Evolutionary conservation across 1,140 invertebrate species (phyloP), one percentile per base, ranked within the genome.

Genomic region (Tetramorium parvispinum): DNA sequence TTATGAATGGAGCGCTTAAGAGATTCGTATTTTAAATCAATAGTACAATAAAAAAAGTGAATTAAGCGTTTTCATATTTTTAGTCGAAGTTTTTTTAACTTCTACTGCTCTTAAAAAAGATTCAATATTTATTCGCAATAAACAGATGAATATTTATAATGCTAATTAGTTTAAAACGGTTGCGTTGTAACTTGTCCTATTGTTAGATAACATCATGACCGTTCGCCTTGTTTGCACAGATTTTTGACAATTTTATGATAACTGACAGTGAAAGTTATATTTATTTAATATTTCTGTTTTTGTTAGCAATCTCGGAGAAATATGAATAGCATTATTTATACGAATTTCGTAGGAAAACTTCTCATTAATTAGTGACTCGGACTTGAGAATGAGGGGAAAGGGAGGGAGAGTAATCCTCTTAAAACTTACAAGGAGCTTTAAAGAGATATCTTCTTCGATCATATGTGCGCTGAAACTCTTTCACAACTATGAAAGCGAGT

Each of bases 301-400:
- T 63, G 5, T 24, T 40, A 16, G 0, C 16, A 18, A 5, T 18
- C 27, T 61, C 4, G n/a, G 16, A 2, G 27, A 77, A 61, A 61
- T 46, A 32, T 32, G 5, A 8, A 10, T 43, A n/a, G 13, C n/a
- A 32, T 77, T 43, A 46, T 43, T 63, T 18, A 63, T 8, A n/a
- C 0, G 2, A 63, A 32, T 77, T 63, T 61, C 1, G 37, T 46
- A 61, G 24, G 5, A n/a, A 63, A 63, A 61, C 24, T 61, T 77
- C 63, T 77, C 18, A 46, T 77, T 77, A 77, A 61, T 75, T 75
- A 57, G 1, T 16, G 32, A 75, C 53, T 57, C 8, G 4, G 5
- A 43, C 21, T 55, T 6, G n/a, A 8, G 7, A 1, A 13, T 46
- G 11, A 46, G 32, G 32, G 32, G 32, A n/a, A n/a, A n/a, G 32